Conservation (phyloP, 2,888 invertebrate genomes). For the Agonopterix arenella region DNA sequence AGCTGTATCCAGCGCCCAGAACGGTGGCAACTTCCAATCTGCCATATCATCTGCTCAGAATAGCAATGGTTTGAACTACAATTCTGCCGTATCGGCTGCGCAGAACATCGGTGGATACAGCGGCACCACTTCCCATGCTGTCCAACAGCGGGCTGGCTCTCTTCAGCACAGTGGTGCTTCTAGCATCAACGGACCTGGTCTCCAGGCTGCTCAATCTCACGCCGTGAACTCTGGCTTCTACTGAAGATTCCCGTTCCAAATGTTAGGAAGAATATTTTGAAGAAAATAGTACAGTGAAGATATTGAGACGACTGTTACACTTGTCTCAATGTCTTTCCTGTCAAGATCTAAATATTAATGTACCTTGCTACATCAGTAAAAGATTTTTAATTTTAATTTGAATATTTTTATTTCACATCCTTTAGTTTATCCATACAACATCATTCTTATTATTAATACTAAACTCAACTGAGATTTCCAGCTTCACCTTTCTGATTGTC, state of each 20-base stretch:
- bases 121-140: slow-evolving; percentile 44
- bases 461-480: not conserved
- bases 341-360: slow-evolving; percentile 5
- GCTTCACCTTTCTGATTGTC: slow-evolving; percentile 22
- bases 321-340: slow-evolving; percentile 51
- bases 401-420: slow-evolving; percentile 6
- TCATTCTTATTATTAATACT: no score
- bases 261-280: not conserved
- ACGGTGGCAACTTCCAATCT: slow-evolving; percentile 27
- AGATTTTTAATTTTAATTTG: slow-evolving; percentile 14
- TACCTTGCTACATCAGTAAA: slow-evolving; percentile 31
- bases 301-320: slow-evolving; percentile 50
- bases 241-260: slow-evolving; percentile 15
- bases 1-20: slow-evolving; percentile 38
- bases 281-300: slow-evolving; percentile 21
- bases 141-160: slow-evolving; percentile 36
- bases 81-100: slow-evolving; percentile 42
- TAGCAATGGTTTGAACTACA: slow-evolving; percentile 23
- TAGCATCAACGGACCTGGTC: slow-evolving; percentile 45
- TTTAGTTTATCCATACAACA: not conserved
- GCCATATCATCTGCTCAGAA: slow-evolving; percentile 37
- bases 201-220: slow-evolving; percentile 50
- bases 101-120: slow-evolving; percentile 38
- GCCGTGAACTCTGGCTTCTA: slow-evolving; percentile 51
- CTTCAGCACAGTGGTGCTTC: slow-evolving; percentile 48